These are phyloP conservation scores for Psittacula derbiana DNA, from an alignment of 2,797 vertebrate species.

Conservation along the genomic window DNA sequence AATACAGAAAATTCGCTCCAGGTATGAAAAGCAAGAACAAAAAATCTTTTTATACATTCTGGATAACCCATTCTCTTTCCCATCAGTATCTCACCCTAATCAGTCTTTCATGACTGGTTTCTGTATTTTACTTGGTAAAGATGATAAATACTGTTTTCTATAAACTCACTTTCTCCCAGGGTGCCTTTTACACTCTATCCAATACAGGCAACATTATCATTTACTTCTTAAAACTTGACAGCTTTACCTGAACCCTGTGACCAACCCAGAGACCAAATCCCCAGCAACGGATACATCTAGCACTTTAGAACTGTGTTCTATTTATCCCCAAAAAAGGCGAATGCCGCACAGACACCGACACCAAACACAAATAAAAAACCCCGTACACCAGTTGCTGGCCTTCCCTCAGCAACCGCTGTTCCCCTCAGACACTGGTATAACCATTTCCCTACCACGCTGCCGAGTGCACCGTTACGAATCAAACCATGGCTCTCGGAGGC, in stretches of 20 bases:
- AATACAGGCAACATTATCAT: not conserved
- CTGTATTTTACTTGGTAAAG: not conserved
- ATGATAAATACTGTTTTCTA: not conserved
- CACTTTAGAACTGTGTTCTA: rapidly evolving
- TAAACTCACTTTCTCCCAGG: not conserved
- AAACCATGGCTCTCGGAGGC: rapidly evolving
- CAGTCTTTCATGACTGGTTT: not conserved
- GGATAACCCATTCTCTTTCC: not conserved
- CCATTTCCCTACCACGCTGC: not conserved
- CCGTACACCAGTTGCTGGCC: rapidly evolving
- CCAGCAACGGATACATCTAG: rapidly evolving
- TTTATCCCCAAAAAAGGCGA: not conserved
- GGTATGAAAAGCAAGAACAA: not conserved
- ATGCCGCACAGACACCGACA: not conserved
- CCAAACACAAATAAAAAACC: not conserved
- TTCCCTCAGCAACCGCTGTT: not conserved
- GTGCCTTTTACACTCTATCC: not conserved
- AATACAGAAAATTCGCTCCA: not conserved
- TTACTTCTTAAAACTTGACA: not conserved
- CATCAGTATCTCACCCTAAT: not conserved
- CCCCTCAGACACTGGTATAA: not conserved
- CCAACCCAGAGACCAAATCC: not conserved
- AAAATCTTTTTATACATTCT: not conserved
- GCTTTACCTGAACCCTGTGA: not conserved
- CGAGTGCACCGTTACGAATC: not conserved